phyloP scores from a whole-genome alignment of 2,113 vertebrate species.

The Anolis sagrei region DNA sequence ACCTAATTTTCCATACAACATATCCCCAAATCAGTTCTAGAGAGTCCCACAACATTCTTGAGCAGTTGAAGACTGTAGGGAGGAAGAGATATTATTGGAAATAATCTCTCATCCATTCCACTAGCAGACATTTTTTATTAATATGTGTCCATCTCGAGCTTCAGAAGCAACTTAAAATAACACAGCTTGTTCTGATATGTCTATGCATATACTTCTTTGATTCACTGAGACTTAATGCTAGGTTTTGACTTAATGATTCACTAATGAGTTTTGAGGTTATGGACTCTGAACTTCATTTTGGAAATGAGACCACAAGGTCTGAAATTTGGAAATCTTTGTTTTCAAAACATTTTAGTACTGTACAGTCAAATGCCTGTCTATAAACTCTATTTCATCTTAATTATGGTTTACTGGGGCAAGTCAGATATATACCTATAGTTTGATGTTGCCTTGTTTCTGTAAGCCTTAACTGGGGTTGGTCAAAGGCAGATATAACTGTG shows the following conservation, averaged over 20 bases:
- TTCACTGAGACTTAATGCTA: neutral
- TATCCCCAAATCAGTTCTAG: neutral
- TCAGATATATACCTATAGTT: neutral
- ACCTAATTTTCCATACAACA: too few relatives aligned
- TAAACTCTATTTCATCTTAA: too few relatives aligned
- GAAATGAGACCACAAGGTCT: too few relatives aligned
- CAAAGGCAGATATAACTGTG: neutral
- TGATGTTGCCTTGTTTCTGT: neutral
- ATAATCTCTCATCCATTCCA: neutral
- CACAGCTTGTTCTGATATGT: neutral
- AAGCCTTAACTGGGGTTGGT: neutral
- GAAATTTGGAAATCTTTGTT: too few relatives aligned
- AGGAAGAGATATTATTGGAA: neutral
- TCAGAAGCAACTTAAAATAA: neutral
- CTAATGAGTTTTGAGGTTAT: too few relatives aligned
- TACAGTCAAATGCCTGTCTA: too few relatives aligned
- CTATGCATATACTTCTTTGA: neutral
- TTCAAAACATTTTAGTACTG: too few relatives aligned
- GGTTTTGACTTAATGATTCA: too few relatives aligned
- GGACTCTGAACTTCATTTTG: too few relatives aligned
- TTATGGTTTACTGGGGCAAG: neutral
- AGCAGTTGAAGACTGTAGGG: neutral
- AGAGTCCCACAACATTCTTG: neutral
- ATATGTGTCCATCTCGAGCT: neutral
- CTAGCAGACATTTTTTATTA: neutral